phyloP scores from a whole-genome alignment of 1,140 invertebrate species.

The Olivierus martensii region DNA sequence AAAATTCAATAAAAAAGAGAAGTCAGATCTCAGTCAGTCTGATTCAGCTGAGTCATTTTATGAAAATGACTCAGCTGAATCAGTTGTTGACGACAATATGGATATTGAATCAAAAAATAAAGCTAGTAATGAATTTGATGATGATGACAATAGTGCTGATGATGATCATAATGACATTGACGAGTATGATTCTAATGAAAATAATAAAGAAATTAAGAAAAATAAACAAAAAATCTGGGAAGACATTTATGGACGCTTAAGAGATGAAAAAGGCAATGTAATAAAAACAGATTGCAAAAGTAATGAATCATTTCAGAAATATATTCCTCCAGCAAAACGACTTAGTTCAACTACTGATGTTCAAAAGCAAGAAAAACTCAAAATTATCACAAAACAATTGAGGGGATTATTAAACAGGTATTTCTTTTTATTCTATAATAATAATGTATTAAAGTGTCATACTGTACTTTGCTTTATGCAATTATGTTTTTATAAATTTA shows the following conservation, averaged over 20 bases:
- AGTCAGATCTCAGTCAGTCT: constrained; percentile 18
- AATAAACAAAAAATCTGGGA: constrained; percentile 45
- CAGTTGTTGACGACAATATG: constrained; percentile 19
- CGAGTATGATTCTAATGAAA: constrained; percentile 3
- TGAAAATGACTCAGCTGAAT: constrained; percentile 19
- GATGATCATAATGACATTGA: neutral
- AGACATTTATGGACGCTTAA: constrained; percentile 84
- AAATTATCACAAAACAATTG: constrained; percentile 54
- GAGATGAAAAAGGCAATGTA: constrained; percentile 62
- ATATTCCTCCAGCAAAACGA: constrained; percentile 68
- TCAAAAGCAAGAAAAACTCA: constrained; percentile 42
- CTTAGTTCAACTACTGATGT: constrained; percentile 36
- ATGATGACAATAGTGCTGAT: constrained; percentile 1
- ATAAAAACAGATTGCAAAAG: constrained; percentile 34
- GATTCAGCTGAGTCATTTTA: too few relatives aligned
- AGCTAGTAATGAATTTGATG: constrained; percentile 1
- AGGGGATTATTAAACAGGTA: constrained; percentile 75
- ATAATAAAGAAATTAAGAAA: constrained; percentile 1
- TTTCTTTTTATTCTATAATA: too few relatives aligned
- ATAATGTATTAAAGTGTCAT: too few relatives aligned
- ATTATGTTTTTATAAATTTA: too few relatives aligned
- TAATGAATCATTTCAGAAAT: constrained; percentile 45
- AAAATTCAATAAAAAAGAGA: constrained; percentile 9
- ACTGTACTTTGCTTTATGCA: too few relatives aligned
- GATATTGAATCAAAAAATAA: constrained; percentile 5